Percentiles rank a stretch among this genome's conserved stretches.
These are phyloP conservation scores for Elymnias hypermnestra DNA, from an alignment of 1,140 invertebrate genomes.

Conservation along the genomic window DNA sequence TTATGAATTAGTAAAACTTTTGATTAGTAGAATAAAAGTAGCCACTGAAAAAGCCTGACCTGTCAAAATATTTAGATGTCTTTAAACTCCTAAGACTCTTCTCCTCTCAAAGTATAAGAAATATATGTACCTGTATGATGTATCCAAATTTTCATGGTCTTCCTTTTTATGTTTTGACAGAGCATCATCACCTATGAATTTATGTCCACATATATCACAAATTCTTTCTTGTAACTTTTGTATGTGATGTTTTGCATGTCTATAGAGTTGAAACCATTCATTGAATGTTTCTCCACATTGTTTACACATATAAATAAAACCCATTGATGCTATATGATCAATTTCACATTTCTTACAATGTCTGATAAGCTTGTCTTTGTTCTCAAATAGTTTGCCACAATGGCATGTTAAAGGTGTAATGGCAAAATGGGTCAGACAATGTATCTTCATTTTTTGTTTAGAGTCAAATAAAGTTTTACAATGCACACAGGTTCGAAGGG, in stretches of 20 bases:
- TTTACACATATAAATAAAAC: slow-evolving; percentile 50
- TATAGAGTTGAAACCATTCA: slow-evolving; percentile 47
- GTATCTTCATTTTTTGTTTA: slow-evolving; percentile 48
- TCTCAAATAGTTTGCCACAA: slow-evolving; percentile 45
- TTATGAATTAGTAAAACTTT: too few relatives aligned
- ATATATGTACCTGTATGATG: slow-evolving; percentile 40
- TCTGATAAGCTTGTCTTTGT: slow-evolving; percentile 32
- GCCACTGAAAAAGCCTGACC: too few relatives aligned
- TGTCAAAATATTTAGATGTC: too few relatives aligned
- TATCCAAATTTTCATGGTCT: slow-evolving; percentile 38
- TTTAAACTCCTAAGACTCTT: too few relatives aligned
- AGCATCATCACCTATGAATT: slow-evolving; percentile 40
- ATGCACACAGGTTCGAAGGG: slow-evolving; percentile 45
- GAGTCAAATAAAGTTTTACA: slow-evolving; percentile 56
- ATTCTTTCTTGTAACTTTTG: slow-evolving; percentile 39
- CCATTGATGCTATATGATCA: slow-evolving; percentile 41
- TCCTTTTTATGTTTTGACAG: slow-evolving; percentile 47
- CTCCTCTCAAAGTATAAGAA: too few relatives aligned
- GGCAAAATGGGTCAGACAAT: slow-evolving; percentile 36
- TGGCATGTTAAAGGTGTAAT: slow-evolving; percentile 39
- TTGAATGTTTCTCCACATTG: slow-evolving; percentile 48
- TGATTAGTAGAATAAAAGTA: too few relatives aligned
- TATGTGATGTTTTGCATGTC: slow-evolving; percentile 53
- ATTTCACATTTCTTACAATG: slow-evolving; percentile 44
- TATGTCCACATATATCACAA: slow-evolving; percentile 60